Conservation (phyloP, 2,797 vertebrate species). For the Bufotes viridis region DNA sequence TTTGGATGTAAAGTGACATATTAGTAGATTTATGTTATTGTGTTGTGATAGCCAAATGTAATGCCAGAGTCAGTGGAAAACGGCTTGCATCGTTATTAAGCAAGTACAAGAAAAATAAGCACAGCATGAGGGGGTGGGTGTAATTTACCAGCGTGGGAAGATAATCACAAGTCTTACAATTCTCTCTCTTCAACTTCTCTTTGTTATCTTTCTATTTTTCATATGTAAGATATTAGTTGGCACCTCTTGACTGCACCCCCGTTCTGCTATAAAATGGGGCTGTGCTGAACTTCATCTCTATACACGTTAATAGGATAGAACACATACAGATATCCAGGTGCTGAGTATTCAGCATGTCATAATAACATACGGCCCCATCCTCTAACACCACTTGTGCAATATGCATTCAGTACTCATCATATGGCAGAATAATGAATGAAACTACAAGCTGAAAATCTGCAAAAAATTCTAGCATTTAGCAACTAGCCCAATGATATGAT, state of each 20-base stretch:
- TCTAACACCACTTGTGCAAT: neutral
- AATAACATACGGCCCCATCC: neutral
- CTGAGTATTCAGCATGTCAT: neutral
- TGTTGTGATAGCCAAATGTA: conserved; percentile 48
- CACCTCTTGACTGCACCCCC: neutral
- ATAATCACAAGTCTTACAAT: conserved; percentile 56
- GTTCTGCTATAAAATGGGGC: neutral
- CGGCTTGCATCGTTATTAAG: conserved; percentile 35
- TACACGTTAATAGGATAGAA: neutral
- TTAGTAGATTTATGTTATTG: conserved; percentile 55
- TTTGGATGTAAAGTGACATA: conserved; percentile 51
- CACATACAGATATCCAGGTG: neutral
- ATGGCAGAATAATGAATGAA: neutral
- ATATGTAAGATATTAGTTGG: neutral
- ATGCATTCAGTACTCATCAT: neutral
- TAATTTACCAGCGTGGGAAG: conserved; percentile 57
- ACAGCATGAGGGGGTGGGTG: conserved; percentile 60
- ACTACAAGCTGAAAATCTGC: neutral
- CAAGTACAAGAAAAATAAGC: conserved; percentile 54
- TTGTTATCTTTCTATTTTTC: conserved; percentile 26
- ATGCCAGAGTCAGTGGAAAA: conserved; percentile 34
- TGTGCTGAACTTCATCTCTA: neutral
- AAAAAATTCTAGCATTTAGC: neutral
- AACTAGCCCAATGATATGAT: neutral
- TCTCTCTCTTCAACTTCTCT: conserved; percentile 8